These are phyloP conservation scores for Buceros bicornis DNA, from an alignment of 2,797 vertebrate genomes.

Conservation along the genomic window DNA sequence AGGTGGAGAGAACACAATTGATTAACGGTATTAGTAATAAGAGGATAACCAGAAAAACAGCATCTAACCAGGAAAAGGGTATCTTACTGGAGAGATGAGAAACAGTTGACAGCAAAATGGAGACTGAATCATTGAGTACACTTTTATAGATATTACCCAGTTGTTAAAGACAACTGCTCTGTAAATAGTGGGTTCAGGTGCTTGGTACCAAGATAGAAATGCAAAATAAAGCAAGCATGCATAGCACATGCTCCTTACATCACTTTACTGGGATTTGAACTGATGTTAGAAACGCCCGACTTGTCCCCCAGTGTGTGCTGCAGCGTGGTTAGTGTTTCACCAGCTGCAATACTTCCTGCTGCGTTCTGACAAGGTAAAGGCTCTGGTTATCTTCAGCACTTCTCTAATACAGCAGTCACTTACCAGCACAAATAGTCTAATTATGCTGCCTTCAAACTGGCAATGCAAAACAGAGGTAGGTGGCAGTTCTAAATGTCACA, in stretches of 20 bases:
- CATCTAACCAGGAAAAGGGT: background rate
- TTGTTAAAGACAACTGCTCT: background rate
- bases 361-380: background rate
- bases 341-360: background rate
- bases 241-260: background rate
- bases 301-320: no score
- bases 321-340: background rate
- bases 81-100: background rate
- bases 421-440: constrained; percentile 30
- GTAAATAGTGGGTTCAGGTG: background rate
- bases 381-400: background rate
- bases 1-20: background rate
- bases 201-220: background rate
- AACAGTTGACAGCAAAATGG: background rate
- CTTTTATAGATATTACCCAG: background rate
- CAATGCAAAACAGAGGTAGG: background rate
- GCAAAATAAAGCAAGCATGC: background rate
- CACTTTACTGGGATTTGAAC: background rate
- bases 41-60: background rate
- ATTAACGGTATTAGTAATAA: background rate
- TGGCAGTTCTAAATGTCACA: background rate
- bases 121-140: background rate
- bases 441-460: constrained; percentile 47
- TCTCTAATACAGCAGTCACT: background rate
- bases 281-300: background rate